Evolutionary conservation across 2,113 vertebrate genomes (phyloP), one percentile per base, ranked within the genome.

Genomic region (Stigmatopora nigra): DNA sequence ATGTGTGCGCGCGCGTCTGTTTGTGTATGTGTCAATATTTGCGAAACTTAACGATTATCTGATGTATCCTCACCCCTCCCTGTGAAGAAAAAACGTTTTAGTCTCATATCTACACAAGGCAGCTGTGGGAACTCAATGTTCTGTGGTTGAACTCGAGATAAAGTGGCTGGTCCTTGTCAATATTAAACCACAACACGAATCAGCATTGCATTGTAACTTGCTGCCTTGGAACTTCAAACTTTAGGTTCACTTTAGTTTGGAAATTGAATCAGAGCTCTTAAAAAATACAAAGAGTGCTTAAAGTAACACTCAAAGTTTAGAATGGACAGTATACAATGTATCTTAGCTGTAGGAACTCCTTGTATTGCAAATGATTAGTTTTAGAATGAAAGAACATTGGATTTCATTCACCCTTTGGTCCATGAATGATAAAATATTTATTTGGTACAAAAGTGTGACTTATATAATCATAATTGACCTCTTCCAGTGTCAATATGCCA

Each of bases 51-150:
- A 51, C 44, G 9, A 60, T 64, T 69, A 60, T 69, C 69, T 64
- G 9, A 41, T 25, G 38, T 0, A n/a, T 36, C 11, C 19, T 56
- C 13, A 6, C 38, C 58, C 38, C 16, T n/a, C 7, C 7, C 8
- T 31, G 22, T 10, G 38, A 17, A 41, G 25, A 12, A 25, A 4
- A 66, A 72, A 60, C 46, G 19, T 51, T 41, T 41, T 53, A 11
- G 66, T 20, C 19, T 68, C 66, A 1, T 81, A 80, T 85, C 81
- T 77, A 15, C 25, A 22, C 2, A 1, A 25, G 71, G 61, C 71
- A 81, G 71, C 61, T 67, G 76, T 59, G 69, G 64, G 72, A 44
- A 81, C 73, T 69, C 45, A 48, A 62, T 70, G 71, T 83, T 73
- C 74, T 41, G 7, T 19, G 57, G 44, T 38, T 75, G 62, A 71